These are phyloP conservation scores for Baccha elongata DNA, from an alignment of 2,888 invertebrate genomes.

Conservation along the genomic window DNA sequence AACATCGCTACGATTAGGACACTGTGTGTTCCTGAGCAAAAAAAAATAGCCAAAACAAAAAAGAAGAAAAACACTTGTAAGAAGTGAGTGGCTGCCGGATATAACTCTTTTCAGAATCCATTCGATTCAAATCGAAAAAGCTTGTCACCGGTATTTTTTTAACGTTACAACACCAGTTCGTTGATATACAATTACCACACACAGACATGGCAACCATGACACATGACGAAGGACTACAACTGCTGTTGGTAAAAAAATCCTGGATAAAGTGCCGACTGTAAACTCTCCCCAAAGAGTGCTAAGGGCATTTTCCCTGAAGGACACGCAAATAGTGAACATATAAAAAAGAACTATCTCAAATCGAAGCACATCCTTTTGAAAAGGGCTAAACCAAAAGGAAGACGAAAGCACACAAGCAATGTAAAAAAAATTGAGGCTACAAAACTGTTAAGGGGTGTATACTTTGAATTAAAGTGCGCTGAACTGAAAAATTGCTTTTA, in stretches of 20 bases:
- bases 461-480: slow-evolving; percentile 82
- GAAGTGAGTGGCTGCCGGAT: slow-evolving; percentile 57
- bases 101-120: slow-evolving; percentile 61
- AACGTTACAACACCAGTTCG: slow-evolving; percentile 37
- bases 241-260: slow-evolving; percentile 41
- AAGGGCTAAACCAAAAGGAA: slow-evolving; percentile 12
- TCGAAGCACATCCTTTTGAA: slow-evolving; percentile 51
- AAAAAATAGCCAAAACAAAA: slow-evolving; percentile 19
- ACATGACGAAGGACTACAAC: slow-evolving; percentile 25
- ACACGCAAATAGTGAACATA: slow-evolving; percentile 35
- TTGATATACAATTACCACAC: slow-evolving; percentile 70
- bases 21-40: slow-evolving; percentile 1
- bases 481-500: slow-evolving; percentile 82
- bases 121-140: slow-evolving; percentile 64
- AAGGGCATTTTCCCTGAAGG: slow-evolving; percentile 45
- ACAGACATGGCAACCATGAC: slow-evolving; percentile 59
- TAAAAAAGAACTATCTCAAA: slow-evolving; percentile 39
- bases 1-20: slow-evolving; percentile 57
- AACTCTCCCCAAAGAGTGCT: slow-evolving; percentile 48
- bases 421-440: slow-evolving; percentile 44
- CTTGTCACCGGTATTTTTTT: slow-evolving; percentile 55
- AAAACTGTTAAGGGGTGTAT: slow-evolving; percentile 44
- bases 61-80: slow-evolving; percentile 34
- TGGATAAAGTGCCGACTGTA: slow-evolving; percentile 61
- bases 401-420: slow-evolving; percentile 11